A percentile compares a stretch with the other conserved stretches of the same genome.
phyloP scores from a whole-genome alignment of 2,113 vertebrate species.

The Seriola aureovittata region DNA sequence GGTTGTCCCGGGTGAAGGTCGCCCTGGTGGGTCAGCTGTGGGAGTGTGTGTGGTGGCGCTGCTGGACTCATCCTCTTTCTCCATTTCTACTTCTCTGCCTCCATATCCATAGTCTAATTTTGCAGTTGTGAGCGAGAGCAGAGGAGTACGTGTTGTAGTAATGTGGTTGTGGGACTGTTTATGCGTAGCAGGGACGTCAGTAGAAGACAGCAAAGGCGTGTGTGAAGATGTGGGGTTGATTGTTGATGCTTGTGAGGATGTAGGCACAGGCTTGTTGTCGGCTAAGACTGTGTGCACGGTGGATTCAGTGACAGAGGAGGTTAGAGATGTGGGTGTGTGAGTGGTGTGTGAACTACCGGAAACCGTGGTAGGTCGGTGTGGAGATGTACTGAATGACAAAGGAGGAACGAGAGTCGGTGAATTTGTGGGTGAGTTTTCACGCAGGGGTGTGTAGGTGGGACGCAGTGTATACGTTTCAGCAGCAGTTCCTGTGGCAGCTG shows the following conservation, averaged over 20 bases:
- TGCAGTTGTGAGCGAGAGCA: slow-evolving; percentile 5
- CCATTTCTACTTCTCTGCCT: not conserved
- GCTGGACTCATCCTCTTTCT: slow-evolving; percentile 2
- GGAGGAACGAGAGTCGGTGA: not conserved
- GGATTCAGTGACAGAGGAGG: slow-evolving; percentile 13
- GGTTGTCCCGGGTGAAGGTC: not conserved
- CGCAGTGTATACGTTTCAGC: not conserved
- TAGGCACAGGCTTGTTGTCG: not conserved
- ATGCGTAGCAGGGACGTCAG: not conserved
- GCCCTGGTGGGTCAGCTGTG: slow-evolving; percentile 10
- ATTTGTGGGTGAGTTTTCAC: not conserved
- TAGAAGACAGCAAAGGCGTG: not conserved
- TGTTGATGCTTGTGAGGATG: not conserved
- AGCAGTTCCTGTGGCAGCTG: not conserved
- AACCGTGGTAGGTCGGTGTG: not conserved
- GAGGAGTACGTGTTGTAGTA: not conserved
- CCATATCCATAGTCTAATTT: slow-evolving; percentile 13
- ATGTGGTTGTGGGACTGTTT: not conserved
- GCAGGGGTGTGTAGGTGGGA: not conserved
- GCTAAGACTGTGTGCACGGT: not conserved
- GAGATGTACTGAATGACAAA: not conserved
- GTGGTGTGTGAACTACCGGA: not conserved
- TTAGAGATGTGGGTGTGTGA: not conserved
- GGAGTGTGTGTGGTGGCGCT: not conserved
- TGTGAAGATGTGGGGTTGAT: not conserved